These are phyloP conservation scores for Sesamia inferens DNA, from an alignment of 2,888 invertebrate species.

Conservation along the genomic window DNA sequence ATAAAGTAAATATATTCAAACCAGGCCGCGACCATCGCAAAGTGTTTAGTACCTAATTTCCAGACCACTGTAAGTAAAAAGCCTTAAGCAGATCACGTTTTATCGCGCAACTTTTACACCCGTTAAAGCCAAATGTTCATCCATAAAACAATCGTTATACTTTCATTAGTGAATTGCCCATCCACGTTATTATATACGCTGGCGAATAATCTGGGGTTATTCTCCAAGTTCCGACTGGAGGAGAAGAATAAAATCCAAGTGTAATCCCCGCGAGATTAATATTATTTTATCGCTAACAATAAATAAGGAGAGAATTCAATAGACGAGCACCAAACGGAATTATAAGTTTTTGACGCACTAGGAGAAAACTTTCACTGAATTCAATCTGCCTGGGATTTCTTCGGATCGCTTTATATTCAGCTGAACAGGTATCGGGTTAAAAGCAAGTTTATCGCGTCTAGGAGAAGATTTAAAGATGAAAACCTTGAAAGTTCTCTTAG, in stretches of 20 bases:
- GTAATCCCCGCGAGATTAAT: slow-evolving; percentile 89
- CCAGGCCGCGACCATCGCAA: slow-evolving; percentile 51
- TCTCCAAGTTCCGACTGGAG: slow-evolving; percentile 83
- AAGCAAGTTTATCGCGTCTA: slow-evolving; percentile 57
- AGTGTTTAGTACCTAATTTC: slow-evolving; percentile 66
- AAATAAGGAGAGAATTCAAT: slow-evolving; percentile 89
- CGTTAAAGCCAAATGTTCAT: slow-evolving; percentile 67
- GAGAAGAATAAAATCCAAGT: slow-evolving; percentile 87
- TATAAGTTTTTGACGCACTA: slow-evolving; percentile 88
- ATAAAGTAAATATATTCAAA: slow-evolving; percentile 63
- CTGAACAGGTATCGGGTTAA: slow-evolving; percentile 59
- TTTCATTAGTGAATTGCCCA: slow-evolving; percentile 70
- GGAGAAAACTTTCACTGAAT: slow-evolving; percentile 83
- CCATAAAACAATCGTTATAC: slow-evolving; percentile 72
- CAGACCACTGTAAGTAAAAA: slow-evolving; percentile 63
- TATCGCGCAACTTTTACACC: slow-evolving; percentile 65
- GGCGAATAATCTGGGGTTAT: slow-evolving; percentile 81
- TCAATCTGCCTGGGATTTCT: slow-evolving; percentile 87
- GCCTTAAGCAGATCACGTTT: slow-evolving; percentile 70
- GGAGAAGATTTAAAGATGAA: slow-evolving; percentile 55
- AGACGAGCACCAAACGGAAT: slow-evolving; percentile 81
- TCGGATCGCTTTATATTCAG: slow-evolving; percentile 74
- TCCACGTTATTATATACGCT: slow-evolving; percentile 77
- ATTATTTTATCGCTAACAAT: slow-evolving; percentile 90
- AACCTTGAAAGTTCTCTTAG: slow-evolving; percentile 44